Evolutionary conservation across 2,797 vertebrate species (phyloP), one percentile per base, ranked within the genome.

Genomic region (Alosa sapidissima): DNA sequence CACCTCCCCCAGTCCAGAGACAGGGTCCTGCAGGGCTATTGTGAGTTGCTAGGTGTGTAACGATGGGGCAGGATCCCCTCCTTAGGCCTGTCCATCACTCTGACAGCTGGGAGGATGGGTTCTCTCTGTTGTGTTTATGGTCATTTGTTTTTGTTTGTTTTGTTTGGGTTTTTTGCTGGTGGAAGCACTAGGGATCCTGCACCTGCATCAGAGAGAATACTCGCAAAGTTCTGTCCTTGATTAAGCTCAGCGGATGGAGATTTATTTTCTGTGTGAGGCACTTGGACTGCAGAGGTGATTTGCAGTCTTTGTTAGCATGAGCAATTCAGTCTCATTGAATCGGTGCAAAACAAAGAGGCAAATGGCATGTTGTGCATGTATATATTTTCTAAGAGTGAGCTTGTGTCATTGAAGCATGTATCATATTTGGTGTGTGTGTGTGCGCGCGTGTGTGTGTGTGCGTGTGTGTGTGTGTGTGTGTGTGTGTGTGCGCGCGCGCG

Each of bases 31-130:
- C 94, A 94, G 96, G 94, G 95, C 96, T 95, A 95, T 96, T 96
- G 95, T 96, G 95, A 92, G 95, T 95, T 95, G 95, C 95, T 97
- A 96, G 94, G 93, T 95, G 94, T 93, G 92, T 91, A 96, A 92
- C 92, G 91, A 93, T 91, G 92, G 88, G 82, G 88, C 91, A 93
- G 92, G 93, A 93, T 84, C 94, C 93, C 94, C 94, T 94, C 92
- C 93, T 93, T 87, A 91, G 41, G 14, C 19, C 94, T 94, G 96
- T 97, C 96, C 94, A 92, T 97, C 97, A 97, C 93, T 88, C 94
- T 96, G 97, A 97, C 97, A 97, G 96, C 96, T 95, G 95, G 96
- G 96, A 93, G 96, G 97, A 97, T 95, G 95, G 93, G 95, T 97
- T 96, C 89, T 93, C 95, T 95, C 96, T 78, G 72, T 78, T 78